phyloP scores from a whole-genome alignment of 2,888 invertebrate genomes.

The Pardosa pseudoannulata region DNA sequence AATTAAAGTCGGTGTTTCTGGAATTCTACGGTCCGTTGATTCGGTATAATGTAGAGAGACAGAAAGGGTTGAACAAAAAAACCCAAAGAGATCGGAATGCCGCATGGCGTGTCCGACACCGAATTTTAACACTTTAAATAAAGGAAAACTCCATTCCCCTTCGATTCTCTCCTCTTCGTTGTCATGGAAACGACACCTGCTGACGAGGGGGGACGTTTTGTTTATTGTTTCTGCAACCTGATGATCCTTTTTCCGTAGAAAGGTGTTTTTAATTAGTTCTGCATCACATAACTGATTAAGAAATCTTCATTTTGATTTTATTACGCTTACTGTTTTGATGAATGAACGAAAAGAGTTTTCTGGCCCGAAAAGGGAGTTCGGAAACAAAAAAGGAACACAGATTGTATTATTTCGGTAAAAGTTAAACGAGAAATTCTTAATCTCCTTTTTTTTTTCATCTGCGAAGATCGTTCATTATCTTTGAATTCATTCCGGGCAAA shows the following conservation, averaged over 20 bases:
- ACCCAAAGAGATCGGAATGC: background rate
- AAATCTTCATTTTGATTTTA: background rate
- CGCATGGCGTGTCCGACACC: background rate
- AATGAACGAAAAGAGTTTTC: background rate
- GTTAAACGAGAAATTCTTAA: no score
- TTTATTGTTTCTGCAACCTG: background rate
- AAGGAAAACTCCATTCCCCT: background rate
- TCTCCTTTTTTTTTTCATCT: no score
- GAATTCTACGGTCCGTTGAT: background rate
- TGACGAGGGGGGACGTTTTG: background rate
- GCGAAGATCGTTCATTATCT: no score
- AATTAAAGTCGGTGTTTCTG: slow-evolving; percentile 2
- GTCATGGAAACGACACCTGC: background rate
- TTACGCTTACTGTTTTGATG: background rate
- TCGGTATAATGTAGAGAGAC: background rate
- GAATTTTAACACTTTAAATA: slow-evolving; percentile 1
- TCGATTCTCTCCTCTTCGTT: background rate
- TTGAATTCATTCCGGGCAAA: no score
- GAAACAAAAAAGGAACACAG: background rate
- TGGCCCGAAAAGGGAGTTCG: background rate
- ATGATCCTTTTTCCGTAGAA: background rate
- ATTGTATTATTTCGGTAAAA: no score
- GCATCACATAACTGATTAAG: background rate
- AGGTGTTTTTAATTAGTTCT: background rate
- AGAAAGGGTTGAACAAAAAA: background rate